These are phyloP conservation scores for Vulpes vulpes DNA, from an alignment of 2,113 vertebrate species.

Conservation along the genomic window DNA sequence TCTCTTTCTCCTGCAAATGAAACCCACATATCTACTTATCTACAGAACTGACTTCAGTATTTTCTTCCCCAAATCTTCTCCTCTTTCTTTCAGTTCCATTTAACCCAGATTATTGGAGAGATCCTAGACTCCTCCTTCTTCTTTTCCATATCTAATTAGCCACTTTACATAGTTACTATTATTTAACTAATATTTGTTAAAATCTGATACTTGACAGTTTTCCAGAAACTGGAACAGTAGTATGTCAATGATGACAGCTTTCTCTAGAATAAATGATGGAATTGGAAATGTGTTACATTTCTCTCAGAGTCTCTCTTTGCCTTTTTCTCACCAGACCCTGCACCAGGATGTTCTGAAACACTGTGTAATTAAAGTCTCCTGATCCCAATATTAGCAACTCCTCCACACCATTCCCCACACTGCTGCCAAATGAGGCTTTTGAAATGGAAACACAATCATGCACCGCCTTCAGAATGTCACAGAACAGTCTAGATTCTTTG, in stretches of 20 bases:
- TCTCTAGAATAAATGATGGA: neutral
- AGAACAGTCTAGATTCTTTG: neutral
- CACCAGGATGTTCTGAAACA: conserved; percentile 30
- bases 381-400: neutral
- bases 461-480: neutral
- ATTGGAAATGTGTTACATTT: neutral
- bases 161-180: neutral
- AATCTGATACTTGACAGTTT: neutral
- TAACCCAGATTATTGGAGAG: neutral
- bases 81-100: neutral
- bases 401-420: neutral
- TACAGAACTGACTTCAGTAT: neutral
- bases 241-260: neutral
- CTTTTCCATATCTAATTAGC: neutral
- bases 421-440: neutral
- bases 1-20: neutral
- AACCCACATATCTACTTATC: neutral
- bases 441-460: neutral
- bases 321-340: neutral
- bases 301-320: neutral
- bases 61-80: neutral
- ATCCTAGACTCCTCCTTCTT: neutral
- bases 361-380: neutral
- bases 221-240: neutral
- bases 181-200: neutral